Conservation (phyloP, 1,140 invertebrate genomes). For the Thrips palmi region DNA sequence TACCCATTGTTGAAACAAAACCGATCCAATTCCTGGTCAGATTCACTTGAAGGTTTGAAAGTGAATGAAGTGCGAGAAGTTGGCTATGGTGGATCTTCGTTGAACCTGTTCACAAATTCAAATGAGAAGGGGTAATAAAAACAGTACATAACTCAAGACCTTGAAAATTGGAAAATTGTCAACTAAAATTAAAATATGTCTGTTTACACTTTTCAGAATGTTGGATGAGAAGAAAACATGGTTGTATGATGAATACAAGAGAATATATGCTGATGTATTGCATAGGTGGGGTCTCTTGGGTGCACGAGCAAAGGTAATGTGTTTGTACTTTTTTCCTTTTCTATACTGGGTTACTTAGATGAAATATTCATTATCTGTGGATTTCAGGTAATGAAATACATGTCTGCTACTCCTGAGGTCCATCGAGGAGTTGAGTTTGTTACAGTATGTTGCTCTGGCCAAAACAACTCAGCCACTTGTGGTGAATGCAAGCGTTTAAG, state of each 20-base stretch:
- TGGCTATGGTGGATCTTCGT: neutral
- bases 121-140: too few species aligned
- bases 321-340: too few species aligned
- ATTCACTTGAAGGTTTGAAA: conserved; percentile 50
- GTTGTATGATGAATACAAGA: conserved; percentile 72
- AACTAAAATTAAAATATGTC: neutral
- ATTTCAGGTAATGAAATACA: conserved; percentile 55
- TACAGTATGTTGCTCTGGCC: conserved; percentile 51
- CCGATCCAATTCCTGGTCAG: conserved; percentile 78
- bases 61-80: neutral
- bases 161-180: neutral
- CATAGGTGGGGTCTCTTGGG: conserved; percentile 68
- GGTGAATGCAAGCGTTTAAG: conserved; percentile 49
- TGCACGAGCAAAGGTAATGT: conserved; percentile 46
- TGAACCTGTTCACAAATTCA: too few species aligned
- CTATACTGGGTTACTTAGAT: conserved; percentile 2
- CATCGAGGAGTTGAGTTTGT: conserved; percentile 57
- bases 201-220: conserved; percentile 22
- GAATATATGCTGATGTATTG: conserved; percentile 73
- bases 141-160: neutral
- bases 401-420: conserved; percentile 32
- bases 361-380: conserved; percentile 8
- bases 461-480: conserved; percentile 34
- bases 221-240: conserved; percentile 32
- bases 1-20: conserved; percentile 45